Conservation (phyloP, 1,140 invertebrate genomes). For the Popillia japonica region DNA sequence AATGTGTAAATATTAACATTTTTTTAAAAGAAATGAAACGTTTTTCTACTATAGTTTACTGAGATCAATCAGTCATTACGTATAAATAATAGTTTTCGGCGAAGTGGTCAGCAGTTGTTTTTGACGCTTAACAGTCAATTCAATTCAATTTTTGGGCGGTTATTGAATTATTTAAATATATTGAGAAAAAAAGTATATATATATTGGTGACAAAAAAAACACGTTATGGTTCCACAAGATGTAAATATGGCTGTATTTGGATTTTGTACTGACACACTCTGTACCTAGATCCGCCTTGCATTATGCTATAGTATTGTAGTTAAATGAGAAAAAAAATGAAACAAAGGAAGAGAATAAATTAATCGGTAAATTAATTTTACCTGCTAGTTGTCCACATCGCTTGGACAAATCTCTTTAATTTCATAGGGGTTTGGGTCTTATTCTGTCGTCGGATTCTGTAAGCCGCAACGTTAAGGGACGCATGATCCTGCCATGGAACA, state of each 20-base stretch:
- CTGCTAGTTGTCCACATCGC: constrained; percentile 46
- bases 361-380: constrained; percentile 52
- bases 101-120: constrained; percentile 25
- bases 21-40: constrained; percentile 11
- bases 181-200: background rate
- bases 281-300: constrained; percentile 55
- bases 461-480: constrained; percentile 58
- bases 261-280: constrained; percentile 52
- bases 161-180: constrained; percentile 4
- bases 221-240: constrained; percentile 39
- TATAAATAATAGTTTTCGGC: constrained; percentile 39
- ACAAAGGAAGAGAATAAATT: background rate
- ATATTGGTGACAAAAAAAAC: constrained; percentile 23
- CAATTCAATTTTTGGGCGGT: constrained; percentile 20
- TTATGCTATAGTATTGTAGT: constrained; percentile 47
- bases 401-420: constrained; percentile 40
- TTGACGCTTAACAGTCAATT: constrained; percentile 35
- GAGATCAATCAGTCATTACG: background rate
- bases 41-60: background rate
- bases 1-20: constrained; percentile 12
- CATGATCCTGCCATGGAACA: constrained; percentile 43
- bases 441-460: constrained; percentile 44
- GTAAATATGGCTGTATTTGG: constrained; percentile 50
- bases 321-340: constrained; percentile 41
- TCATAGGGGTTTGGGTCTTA: constrained; percentile 13